Evolutionary conservation across 1,140 invertebrate genomes (phyloP), one percentile per base, ranked within the genome.

Genomic region (Dryas iulia): DNA sequence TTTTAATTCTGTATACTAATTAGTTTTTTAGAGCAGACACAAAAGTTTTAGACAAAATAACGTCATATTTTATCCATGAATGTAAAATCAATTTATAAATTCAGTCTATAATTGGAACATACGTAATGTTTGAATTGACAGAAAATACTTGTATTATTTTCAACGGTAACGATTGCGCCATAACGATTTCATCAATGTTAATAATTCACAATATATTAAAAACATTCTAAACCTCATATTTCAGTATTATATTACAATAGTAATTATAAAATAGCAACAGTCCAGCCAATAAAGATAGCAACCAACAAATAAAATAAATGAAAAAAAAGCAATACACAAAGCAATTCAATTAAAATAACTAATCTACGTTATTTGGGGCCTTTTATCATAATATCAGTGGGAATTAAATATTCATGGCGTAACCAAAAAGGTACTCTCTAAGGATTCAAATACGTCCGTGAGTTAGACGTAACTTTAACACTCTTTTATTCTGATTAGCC

Each of bases 401-500:
- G 59, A 33, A 68, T 72, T 73, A 77, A 76, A 72, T 77, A 80
- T 77, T 73, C 73, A 76, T 73, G 59, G 73, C 69, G 62, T 60
- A 35, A 62, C 53, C 66, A 26, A 61, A 73, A 69, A 67, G 65
- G 60, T 21, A 39, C 63, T 60, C 76, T 25, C 57, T 23, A 31
- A 71, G 54, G 66, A 47, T 60, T 72, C 72, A 81, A 82, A 79
- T 53, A 74, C 21, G 47, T 63, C 78, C 78, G 71, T 83, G 76
- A 80, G 77, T 61, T 63, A 59, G 25, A 47, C 66, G 61, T 52
- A 83, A 86, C 75, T 86, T 87, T 84, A 83, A 82, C 82, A 86
- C 83, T 89, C 82, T 86, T 86, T 84, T 87, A 86, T 81, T 83
- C 78, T 84, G 87, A 89, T 87, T 89, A 86, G 73, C 71, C 81